These are phyloP conservation scores for Ennomos quercinarius DNA, from an alignment of 2,888 invertebrate genomes.

Conservation along the genomic window DNA sequence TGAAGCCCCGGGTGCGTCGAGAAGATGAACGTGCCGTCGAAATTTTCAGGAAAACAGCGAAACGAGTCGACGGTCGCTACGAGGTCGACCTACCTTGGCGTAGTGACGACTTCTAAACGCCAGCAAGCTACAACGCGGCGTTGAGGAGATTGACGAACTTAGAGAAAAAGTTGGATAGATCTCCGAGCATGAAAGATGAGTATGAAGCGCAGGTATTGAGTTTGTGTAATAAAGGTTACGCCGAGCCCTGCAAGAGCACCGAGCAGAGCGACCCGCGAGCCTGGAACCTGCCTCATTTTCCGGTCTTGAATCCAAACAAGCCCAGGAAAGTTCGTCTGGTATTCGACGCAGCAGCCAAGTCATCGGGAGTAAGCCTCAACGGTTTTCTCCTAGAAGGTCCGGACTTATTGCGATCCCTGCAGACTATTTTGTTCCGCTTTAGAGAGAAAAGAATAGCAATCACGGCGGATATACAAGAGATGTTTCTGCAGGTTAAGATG, in stretches of 20 bases:
- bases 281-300: constrained; percentile 11
- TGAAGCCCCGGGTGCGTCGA: background rate
- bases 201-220: no score
- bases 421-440: background rate
- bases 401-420: background rate
- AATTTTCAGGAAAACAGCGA: background rate
- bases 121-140: no score
- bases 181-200: no score
- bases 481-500: background rate
- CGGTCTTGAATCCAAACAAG: constrained; percentile 9
- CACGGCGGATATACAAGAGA: background rate
- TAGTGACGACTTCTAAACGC: no score
- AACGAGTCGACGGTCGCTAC: no score
- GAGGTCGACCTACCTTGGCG: no score
- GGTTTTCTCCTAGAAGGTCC: background rate
- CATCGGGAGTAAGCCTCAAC: background rate
- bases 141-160: no score
- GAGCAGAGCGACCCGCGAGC: background rate
- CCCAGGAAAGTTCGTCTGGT: constrained; percentile 6
- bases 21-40: background rate
- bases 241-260: background rate
- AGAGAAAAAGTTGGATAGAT: no score
- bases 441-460: background rate
- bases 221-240: no score
- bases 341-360: background rate